These are phyloP conservation scores for Tipula vernalis DNA, from an alignment of 2,888 invertebrate genomes.

Conservation along the genomic window DNA sequence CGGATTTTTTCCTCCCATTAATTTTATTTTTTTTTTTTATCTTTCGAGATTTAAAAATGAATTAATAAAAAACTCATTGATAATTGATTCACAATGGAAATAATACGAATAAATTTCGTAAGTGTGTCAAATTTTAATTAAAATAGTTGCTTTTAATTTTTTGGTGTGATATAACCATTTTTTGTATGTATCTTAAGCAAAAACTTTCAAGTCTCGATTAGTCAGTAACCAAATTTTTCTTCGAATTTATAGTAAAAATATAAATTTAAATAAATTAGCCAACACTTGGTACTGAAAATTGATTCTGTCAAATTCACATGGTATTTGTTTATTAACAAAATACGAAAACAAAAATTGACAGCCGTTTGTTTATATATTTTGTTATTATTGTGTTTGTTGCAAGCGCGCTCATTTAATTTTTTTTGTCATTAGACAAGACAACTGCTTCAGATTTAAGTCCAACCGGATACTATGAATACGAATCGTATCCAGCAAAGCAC, in stretches of 20 bases:
- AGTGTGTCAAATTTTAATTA: not conserved
- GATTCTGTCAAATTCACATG: not conserved
- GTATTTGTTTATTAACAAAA: not conserved
- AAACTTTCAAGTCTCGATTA: not conserved
- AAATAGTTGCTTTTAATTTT: not conserved
- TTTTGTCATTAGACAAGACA: not conserved
- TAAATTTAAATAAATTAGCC: not conserved
- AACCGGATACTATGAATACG: not conserved
- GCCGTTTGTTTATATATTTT: slow-evolving; percentile 6
- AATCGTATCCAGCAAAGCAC: not conserved
- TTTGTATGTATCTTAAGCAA: not conserved
- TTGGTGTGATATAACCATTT: not conserved
- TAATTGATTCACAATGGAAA: not conserved
- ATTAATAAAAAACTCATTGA: not conserved
- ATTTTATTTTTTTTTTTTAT: not conserved
- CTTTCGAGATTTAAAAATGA: not conserved
- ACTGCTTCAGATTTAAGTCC: not conserved
- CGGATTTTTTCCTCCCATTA: not conserved
- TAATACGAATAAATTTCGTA: not conserved
- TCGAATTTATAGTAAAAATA: not conserved
- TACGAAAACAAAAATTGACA: not conserved
- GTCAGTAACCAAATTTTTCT: not conserved
- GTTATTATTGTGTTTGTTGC: not conserved
- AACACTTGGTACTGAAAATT: not conserved
- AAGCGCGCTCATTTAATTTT: not conserved